These are phyloP conservation scores for Eueremaeus valkanovi DNA, from an alignment of 2,888 invertebrate genomes.

Conservation along the genomic window DNA sequence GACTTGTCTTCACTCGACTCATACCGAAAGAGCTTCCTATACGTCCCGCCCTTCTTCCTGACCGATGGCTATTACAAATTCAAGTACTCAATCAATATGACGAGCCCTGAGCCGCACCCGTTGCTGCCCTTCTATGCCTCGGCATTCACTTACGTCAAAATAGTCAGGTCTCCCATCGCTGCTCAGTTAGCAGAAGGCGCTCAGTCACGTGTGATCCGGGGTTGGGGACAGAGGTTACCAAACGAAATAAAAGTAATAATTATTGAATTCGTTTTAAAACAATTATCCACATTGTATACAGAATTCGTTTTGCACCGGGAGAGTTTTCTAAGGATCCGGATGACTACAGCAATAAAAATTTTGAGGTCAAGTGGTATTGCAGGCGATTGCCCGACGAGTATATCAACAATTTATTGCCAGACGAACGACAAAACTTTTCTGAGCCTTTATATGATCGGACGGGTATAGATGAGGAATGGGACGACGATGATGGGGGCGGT, in stretches of 20 bases:
- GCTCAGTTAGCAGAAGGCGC: slow-evolving; percentile 50
- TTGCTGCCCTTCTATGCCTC: slow-evolving; percentile 43
- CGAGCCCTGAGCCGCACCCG: slow-evolving; percentile 42
- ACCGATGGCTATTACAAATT: slow-evolving; percentile 52
- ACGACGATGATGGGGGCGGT: slow-evolving; percentile 47
- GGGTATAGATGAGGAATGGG: slow-evolving; percentile 42
- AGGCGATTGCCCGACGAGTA: slow-evolving; percentile 47
- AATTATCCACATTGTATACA: not conserved
- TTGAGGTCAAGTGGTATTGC: slow-evolving; percentile 49
- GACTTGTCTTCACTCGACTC: slow-evolving; percentile 48
- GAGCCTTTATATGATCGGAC: slow-evolving; percentile 40
- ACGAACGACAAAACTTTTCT: slow-evolving; percentile 45
- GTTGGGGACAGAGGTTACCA: slow-evolving; percentile 48
- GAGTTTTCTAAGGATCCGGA: slow-evolving; percentile 53
- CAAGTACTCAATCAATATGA: slow-evolving; percentile 51
- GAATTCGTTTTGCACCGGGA: slow-evolving; percentile 50
- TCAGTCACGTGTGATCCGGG: slow-evolving; percentile 48
- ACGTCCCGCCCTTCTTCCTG: slow-evolving; percentile 49
- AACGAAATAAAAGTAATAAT: not conserved
- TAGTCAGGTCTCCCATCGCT: slow-evolving; percentile 51
- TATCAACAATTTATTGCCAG: slow-evolving; percentile 44
- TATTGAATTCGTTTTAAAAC: not conserved
- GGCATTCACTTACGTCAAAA: slow-evolving; percentile 49
- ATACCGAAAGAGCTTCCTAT: slow-evolving; percentile 47
- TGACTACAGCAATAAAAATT: slow-evolving; percentile 48